These are phyloP conservation scores for Linnaemya tessellans DNA, from an alignment of 2,888 invertebrate species.

Conservation along the genomic window DNA sequence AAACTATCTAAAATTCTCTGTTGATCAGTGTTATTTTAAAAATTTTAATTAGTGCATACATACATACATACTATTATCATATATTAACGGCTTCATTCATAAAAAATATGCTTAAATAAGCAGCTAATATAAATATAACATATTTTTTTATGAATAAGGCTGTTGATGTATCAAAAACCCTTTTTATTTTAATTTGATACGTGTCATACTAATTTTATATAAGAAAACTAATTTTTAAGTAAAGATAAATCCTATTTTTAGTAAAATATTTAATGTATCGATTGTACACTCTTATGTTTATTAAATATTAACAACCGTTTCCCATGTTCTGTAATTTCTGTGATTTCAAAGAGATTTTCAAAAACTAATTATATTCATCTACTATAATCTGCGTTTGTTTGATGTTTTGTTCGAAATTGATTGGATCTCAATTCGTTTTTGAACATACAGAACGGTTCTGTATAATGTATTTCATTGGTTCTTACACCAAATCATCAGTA, in stretches of 20 bases:
- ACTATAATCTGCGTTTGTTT: too few species aligned
- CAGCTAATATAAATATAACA: too few species aligned
- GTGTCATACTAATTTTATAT: conserved; percentile 68
- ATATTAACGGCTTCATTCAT: too few species aligned
- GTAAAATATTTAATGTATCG: conserved; percentile 13
- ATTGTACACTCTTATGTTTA: neutral
- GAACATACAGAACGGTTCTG: too few species aligned
- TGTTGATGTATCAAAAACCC: conserved; percentile 25
- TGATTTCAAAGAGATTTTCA: neutral
- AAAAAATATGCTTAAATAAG: too few species aligned
- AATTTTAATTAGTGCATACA: neutral
- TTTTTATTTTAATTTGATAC: conserved; percentile 15
- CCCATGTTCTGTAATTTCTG: neutral
- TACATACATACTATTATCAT: neutral
- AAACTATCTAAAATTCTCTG: conserved; percentile 25
- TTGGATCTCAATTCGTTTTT: too few species aligned
- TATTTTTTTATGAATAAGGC: too few species aligned
- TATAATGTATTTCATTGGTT: too few species aligned
- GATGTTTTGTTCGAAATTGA: too few species aligned
- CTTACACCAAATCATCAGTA: too few species aligned
- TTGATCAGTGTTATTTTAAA: conserved; percentile 53
- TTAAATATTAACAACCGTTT: neutral
- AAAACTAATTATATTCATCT: neutral
- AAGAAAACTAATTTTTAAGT: conserved; percentile 5
- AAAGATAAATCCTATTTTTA: conserved; percentile 20